Base-by-base conservation (phyloP, 2,113 vertebrate species). In the Halcyon malimbica region DNA sequence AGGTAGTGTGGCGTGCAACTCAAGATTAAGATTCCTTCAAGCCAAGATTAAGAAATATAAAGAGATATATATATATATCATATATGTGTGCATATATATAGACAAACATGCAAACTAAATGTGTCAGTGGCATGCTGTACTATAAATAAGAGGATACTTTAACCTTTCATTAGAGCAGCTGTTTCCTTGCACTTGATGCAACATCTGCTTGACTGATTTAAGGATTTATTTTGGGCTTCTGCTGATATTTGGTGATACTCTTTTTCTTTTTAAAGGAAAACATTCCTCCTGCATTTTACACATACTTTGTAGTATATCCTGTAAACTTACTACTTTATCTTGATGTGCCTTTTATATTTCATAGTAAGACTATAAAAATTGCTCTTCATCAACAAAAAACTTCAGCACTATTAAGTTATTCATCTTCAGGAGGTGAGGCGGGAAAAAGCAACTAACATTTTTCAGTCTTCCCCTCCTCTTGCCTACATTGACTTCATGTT, bases 101-200 rank as follows among this genome's bases (percentile, higher is more conserved):
- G 68, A 85, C 5, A 86, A 83, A 62, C 67, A 51, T 92, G 50
- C 68, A 71, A 83, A 77, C 33, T 48, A 24, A 89, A 89, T 73
- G 67, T 92, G 29, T 79, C 2, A 44, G 24, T 92, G 68, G 63
- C 46, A 53, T 92, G 75, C 83, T 91, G 65, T 93, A 28, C 74
- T 96, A 64, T 97, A 94, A 94, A 88, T 91, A 96, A 91, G 81
- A 86, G 67, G 94, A 78, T 90, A 86, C 77, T 91, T 60, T 23
- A 95, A 94, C 64, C 73, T 65, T 70, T 85, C 63, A 62, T 82
- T 81, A 65, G 37, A 89, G 68, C 95, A 95, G 79, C 60, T 89
- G 60, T 93, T 93, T 73, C 80, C 65, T 89, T 79, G 37, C 69
- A 67, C 39, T 92, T 88, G 71, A 80, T 84, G 29, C 80, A 94